Percentiles rank a stretch among this genome's conserved stretches.
phyloP scores from a whole-genome alignment of 2,113 vertebrate species.

The Tinamus guttatus region DNA sequence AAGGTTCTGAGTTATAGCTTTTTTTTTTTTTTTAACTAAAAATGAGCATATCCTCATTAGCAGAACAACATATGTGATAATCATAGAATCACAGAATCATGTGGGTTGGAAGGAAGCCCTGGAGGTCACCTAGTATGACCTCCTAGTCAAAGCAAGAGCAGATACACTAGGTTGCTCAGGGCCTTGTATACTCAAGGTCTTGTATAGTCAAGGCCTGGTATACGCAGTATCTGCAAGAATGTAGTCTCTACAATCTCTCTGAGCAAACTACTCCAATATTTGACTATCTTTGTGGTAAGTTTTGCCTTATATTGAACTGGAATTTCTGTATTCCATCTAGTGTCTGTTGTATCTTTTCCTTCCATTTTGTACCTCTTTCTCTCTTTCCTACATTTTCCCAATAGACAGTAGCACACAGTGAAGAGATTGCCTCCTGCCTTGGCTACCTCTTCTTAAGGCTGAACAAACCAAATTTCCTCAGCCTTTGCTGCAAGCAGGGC shows the following conservation, averaged over 20 bases:
- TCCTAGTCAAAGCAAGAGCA: background rate
- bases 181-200: rapidly evolving
- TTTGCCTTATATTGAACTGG: background rate
- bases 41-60: background rate
- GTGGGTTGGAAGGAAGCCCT: background rate
- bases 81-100: rapidly evolving
- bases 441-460: background rate
- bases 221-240: background rate
- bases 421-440: background rate
- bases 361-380: background rate
- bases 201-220: too few relatives aligned
- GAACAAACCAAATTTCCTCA: background rate
- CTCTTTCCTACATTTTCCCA: background rate
- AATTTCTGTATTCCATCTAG: background rate
- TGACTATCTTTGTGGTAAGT: background rate
- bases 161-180: background rate
- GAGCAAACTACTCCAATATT: background rate
- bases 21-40: background rate
- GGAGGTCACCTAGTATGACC: background rate
- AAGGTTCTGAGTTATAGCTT: background rate
- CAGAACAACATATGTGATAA: rapidly evolving
- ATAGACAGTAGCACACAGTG: background rate
- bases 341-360: background rate
- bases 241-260: background rate
- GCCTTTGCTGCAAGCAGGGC: background rate